phyloP scores from a whole-genome alignment of 1,140 invertebrate species.

The Archegozetes longisetosus region DNA sequence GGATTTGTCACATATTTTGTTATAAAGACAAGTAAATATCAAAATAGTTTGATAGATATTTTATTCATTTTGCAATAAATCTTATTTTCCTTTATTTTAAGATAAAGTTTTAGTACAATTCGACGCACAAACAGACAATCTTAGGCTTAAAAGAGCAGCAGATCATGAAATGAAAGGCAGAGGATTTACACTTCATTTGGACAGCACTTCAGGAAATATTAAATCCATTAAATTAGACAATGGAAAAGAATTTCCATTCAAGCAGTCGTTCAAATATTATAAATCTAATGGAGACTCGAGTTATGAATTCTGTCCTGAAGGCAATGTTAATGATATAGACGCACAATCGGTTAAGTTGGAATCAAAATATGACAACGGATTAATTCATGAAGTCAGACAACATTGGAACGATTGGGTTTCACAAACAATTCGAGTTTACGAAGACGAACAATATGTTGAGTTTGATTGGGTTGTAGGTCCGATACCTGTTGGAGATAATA shows the following conservation, averaged over 20 bases:
- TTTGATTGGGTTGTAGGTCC: constrained; percentile 88
- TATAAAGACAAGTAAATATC: constrained; percentile 14
- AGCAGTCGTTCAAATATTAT: constrained; percentile 7
- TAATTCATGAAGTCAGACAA: constrained; percentile 58
- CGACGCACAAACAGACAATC: constrained; percentile 3
- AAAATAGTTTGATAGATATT: background rate
- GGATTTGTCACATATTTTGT: constrained; percentile 32
- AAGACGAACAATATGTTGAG: constrained; percentile 46
- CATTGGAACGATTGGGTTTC: constrained; percentile 54
- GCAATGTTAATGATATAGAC: background rate
- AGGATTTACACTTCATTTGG: constrained; percentile 12
- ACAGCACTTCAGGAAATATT: constrained; percentile 10
- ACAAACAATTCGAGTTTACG: constrained; percentile 60
- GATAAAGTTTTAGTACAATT: background rate
- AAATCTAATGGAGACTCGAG: background rate
- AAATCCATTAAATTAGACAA: constrained; percentile 22
- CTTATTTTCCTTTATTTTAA: no score
- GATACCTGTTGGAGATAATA: constrained; percentile 46
- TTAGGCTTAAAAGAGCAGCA: no score
- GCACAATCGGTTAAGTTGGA: background rate
- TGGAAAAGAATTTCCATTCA: background rate
- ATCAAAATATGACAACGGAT: background rate
- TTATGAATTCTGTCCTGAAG: constrained; percentile 8
- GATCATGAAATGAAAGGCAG: constrained; percentile 7
- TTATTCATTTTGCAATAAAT: no score